phyloP scores from a whole-genome alignment of 2,888 invertebrate species.

The Ormia ochracea region DNA sequence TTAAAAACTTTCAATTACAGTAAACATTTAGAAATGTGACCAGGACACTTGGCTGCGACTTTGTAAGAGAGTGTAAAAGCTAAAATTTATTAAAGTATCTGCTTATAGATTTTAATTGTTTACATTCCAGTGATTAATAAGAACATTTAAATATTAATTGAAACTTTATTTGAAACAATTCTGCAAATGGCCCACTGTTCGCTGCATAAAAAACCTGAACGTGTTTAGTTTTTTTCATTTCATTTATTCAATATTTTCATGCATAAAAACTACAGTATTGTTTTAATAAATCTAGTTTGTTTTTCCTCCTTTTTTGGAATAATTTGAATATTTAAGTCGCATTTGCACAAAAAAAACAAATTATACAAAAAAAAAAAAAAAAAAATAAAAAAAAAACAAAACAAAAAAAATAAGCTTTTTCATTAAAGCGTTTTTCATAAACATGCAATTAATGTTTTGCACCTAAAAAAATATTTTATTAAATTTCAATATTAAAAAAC shows the following conservation, averaged over 20 bases:
- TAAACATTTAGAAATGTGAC: too few relatives aligned
- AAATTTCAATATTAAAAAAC: conserved; percentile 27
- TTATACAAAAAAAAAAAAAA: too few relatives aligned
- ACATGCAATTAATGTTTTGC: conserved; percentile 38
- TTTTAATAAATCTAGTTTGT: conserved; percentile 38
- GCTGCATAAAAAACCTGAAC: not conserved
- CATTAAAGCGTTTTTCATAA: conserved; percentile 37
- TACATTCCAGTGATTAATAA: too few relatives aligned
- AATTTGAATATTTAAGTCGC: conserved; percentile 37
- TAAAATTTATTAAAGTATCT: too few relatives aligned
- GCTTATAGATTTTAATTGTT: too few relatives aligned
- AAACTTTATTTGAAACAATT: too few relatives aligned
- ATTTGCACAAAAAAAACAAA: not conserved
- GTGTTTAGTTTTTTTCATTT: not conserved
- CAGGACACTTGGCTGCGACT: too few relatives aligned
- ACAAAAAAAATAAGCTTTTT: too few relatives aligned
- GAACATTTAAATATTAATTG: too few relatives aligned
- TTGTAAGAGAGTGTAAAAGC: too few relatives aligned
- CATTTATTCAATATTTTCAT: not conserved
- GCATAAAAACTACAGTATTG: conserved; percentile 24
- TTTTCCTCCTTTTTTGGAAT: conserved; percentile 1
- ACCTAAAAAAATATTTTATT: conserved; percentile 7
- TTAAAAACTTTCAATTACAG: too few relatives aligned
- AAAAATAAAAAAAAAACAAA: too few relatives aligned
- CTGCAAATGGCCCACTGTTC: not conserved